Evolutionary conservation across 2,797 vertebrate genomes (phyloP).

Genomic region (Artibeus jamaicensis): DNA sequence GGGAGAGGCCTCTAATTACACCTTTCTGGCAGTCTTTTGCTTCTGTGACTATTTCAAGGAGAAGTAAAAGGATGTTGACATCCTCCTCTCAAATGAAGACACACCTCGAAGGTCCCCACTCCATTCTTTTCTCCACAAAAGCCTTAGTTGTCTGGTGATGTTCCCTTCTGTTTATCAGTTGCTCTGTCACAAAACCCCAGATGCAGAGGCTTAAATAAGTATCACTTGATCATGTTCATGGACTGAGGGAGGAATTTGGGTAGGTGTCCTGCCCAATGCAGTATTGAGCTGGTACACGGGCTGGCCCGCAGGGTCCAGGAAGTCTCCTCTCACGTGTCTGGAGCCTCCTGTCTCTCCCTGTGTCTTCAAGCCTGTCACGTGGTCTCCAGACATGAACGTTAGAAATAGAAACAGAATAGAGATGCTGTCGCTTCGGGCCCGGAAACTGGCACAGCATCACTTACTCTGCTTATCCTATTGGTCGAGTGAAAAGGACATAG

Average conservation of each 20-base stretch:
- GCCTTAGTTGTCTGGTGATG: neutral
- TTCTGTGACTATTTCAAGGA: conserved; percentile 50
- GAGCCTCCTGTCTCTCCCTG: neutral
- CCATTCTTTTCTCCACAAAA: neutral
- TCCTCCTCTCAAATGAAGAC: neutral
- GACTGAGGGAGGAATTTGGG: neutral
- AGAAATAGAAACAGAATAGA: neutral
- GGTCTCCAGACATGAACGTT: neutral
- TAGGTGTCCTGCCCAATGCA: neutral
- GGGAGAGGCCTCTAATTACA: conserved; percentile 39
- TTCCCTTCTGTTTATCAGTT: neutral
- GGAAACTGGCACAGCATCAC: neutral
- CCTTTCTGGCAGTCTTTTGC: neutral
- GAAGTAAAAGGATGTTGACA: neutral
- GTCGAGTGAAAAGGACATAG: neutral
- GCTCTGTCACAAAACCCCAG: neutral
- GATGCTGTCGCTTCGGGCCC: neutral
- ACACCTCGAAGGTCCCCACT: neutral
- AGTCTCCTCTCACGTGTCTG: neutral
- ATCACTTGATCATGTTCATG: neutral
- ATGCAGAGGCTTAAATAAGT: neutral
- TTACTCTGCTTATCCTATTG: neutral
- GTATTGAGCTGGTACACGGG: no score
- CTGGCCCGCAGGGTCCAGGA: neutral
- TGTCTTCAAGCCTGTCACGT: neutral